Conservation (phyloP, 1,140 invertebrate species). For the Calliphora vicina region DNA sequence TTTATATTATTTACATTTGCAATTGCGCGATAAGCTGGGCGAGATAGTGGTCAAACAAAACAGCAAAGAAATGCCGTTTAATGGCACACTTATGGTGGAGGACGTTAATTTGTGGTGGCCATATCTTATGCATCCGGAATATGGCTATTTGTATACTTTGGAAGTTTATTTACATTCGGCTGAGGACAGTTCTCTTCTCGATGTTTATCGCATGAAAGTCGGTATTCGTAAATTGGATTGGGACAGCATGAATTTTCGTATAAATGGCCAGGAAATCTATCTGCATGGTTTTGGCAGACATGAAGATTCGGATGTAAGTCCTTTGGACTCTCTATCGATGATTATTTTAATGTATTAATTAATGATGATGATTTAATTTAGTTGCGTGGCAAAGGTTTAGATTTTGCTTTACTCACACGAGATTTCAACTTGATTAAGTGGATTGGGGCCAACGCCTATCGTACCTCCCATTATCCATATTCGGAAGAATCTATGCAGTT, state of each 20-base stretch:
- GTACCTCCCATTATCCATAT: slow-evolving; percentile 99
- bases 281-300: slow-evolving; percentile 92
- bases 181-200: slow-evolving; percentile 65
- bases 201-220: slow-evolving; percentile 83
- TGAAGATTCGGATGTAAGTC: slow-evolving; percentile 88
- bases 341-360: not conserved
- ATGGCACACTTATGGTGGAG: slow-evolving; percentile 70
- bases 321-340: not conserved
- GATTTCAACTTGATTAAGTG: slow-evolving; percentile 95
- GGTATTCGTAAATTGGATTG: slow-evolving; percentile 86
- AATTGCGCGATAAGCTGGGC: slow-evolving; percentile 42
- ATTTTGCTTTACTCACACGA: slow-evolving; percentile 83
- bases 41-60: slow-evolving; percentile 46
- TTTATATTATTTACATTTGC: slow-evolving; percentile 39
- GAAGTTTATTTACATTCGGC: slow-evolving; percentile 64
- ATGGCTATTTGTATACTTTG: slow-evolving; percentile 79
- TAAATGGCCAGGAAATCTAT: slow-evolving; percentile 91
- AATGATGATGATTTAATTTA: slow-evolving; percentile 51
- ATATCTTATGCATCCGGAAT: slow-evolving; percentile 79
- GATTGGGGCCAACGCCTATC: slow-evolving; percentile 93
- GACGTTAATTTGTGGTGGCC: slow-evolving; percentile 93
- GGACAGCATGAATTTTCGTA: slow-evolving; percentile 75
- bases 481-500: slow-evolving; percentile 96
- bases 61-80: slow-evolving; percentile 33
- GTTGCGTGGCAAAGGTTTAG: slow-evolving; percentile 89